phyloP scores from a whole-genome alignment of 2,888 invertebrate species.

The Drosophila eohydei region DNA sequence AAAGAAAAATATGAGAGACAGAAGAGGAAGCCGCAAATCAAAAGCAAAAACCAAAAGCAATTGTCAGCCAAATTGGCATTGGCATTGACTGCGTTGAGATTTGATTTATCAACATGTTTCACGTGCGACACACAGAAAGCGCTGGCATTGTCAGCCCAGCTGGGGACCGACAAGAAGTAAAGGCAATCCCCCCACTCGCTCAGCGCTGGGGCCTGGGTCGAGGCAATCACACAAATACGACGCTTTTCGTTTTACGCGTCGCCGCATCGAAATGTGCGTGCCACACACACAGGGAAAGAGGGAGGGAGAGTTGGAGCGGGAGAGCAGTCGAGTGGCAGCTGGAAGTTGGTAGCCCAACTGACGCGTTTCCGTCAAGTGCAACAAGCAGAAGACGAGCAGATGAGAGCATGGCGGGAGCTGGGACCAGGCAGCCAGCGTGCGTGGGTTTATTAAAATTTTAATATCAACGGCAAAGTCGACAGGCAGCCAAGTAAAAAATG shows the following conservation, averaged over 20 bases:
- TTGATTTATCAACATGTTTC: conserved; percentile 79
- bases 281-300: conserved; percentile 10
- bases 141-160: conserved; percentile 67
- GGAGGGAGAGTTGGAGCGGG: background rate
- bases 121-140: conserved; percentile 65
- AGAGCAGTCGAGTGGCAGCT: conserved; percentile 6
- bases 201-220: conserved; percentile 11
- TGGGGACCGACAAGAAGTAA: conserved; percentile 52
- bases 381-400: conserved; percentile 63
- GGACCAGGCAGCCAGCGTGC: conserved; percentile 58
- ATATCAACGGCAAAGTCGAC: conserved; percentile 77
- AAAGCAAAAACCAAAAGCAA: conserved; percentile 67
- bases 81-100: conserved; percentile 78
- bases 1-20: conserved; percentile 3
- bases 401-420: background rate
- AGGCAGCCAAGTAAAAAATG: conserved; percentile 76
- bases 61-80: conserved; percentile 79
- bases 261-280: conserved; percentile 78
- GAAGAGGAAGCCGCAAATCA: conserved; percentile 54
- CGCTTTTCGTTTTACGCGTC: conserved; percentile 74
- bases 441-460: conserved; percentile 79
- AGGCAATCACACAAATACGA: conserved; percentile 72
- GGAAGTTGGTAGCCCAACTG: conserved; percentile 52
- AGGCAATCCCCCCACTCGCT: background rate
- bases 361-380: conserved; percentile 79